A percentile compares a stretch with the other conserved stretches of the same genome.
phyloP scores from a whole-genome alignment of 2,797 vertebrate species.

The Trachops cirrhosus region DNA sequence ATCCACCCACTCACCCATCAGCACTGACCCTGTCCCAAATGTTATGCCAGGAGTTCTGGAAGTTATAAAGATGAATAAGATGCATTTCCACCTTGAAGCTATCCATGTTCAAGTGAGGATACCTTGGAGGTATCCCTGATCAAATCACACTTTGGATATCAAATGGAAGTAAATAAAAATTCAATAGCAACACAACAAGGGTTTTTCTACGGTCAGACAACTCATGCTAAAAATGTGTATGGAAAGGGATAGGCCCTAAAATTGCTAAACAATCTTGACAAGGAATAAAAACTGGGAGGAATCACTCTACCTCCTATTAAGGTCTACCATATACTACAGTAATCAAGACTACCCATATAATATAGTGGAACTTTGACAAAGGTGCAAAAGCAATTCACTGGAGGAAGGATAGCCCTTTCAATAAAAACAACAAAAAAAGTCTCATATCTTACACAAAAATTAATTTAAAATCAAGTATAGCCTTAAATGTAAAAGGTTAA shows the following conservation, averaged over 20 bases:
- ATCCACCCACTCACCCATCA: background rate
- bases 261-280: background rate
- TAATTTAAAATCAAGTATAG: background rate
- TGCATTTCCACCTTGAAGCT: background rate
- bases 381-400: background rate
- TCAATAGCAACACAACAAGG: background rate
- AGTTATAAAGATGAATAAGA: background rate
- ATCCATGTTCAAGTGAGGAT: background rate
- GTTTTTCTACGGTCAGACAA: background rate
- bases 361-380: background rate
- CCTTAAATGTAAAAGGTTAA: background rate
- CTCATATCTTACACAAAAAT: background rate
- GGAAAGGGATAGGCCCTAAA: background rate
- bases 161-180: background rate
- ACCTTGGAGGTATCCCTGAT: background rate
- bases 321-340: background rate
- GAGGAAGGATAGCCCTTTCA: background rate
- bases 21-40: background rate
- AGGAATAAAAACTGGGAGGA: background rate
- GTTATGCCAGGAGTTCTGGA: background rate
- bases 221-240: background rate
- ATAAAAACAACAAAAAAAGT: background rate
- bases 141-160: background rate
- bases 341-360: background rate
- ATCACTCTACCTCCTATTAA: background rate